A percentile compares a stretch with the other conserved stretches of the same genome.
These are phyloP conservation scores for Heliconius hermathena DNA, from an alignment of 1,140 invertebrate species.

Conservation along the genomic window DNA sequence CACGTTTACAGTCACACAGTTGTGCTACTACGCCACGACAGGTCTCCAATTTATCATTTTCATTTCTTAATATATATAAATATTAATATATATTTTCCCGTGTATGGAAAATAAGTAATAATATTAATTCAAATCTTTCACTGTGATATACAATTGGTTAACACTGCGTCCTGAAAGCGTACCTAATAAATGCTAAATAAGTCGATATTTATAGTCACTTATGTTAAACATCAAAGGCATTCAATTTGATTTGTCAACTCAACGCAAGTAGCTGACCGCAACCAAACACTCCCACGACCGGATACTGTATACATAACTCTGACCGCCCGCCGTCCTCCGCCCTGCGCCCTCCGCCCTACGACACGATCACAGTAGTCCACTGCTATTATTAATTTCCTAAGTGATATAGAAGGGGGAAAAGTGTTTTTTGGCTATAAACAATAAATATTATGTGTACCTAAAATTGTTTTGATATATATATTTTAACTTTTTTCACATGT, in stretches of 20 bases:
- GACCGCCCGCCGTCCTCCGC: not conserved
- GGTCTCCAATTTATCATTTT: no score
- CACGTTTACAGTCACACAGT: no score
- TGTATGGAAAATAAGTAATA: no score
- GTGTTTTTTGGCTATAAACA: not conserved
- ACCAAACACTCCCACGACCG: not conserved
- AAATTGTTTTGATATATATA: no score
- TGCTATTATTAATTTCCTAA: not conserved
- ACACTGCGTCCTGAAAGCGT: not conserved
- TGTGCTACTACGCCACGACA: no score
- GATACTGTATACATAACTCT: conserved; percentile 5
- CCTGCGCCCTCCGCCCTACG: not conserved
- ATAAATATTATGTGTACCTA: not conserved
- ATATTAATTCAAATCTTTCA: no score
- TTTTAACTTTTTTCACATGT: no score
- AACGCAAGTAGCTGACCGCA: conserved; percentile 8
- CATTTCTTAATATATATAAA: no score
- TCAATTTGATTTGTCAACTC: conserved; percentile 8
- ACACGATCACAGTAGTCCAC: not conserved
- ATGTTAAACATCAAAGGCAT: not conserved
- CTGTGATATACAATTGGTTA: not conserved
- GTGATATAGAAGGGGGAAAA: not conserved
- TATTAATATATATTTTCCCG: no score
- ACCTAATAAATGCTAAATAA: not conserved
- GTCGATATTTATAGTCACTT: not conserved